Evolutionary conservation across 2,888 invertebrate genomes (phyloP).

Genomic region (Hoplodrina blanda): DNA sequence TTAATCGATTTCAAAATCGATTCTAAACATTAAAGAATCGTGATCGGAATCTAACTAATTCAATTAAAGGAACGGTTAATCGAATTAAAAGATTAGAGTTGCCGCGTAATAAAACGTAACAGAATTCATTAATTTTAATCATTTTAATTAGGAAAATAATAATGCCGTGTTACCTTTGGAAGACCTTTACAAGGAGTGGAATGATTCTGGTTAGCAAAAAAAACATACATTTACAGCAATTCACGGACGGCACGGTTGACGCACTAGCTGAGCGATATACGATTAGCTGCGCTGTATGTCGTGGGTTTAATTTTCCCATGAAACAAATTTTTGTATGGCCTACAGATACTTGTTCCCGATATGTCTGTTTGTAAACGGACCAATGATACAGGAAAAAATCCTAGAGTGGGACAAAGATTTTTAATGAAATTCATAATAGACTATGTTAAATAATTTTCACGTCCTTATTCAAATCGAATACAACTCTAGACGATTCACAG

Average conservation of each 20-base stretch:
- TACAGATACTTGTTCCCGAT: too few relatives aligned
- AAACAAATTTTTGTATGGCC: too few relatives aligned
- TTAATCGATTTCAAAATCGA: constrained; percentile 44
- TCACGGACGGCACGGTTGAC: too few relatives aligned
- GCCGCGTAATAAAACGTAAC: constrained; percentile 19
- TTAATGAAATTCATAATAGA: neutral
- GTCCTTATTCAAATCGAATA: too few relatives aligned
- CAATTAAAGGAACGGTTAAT: constrained; percentile 27
- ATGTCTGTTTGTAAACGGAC: too few relatives aligned
- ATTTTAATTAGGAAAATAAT: constrained; percentile 1
- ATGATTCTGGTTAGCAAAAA: neutral
- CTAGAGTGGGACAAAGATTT: too few relatives aligned
- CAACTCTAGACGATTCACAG: constrained; percentile 28
- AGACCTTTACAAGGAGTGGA: neutral
- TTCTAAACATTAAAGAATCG: constrained; percentile 17
- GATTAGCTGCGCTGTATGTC: too few relatives aligned
- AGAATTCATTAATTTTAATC: neutral
- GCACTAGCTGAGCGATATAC: too few relatives aligned
- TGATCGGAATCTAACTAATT: constrained; percentile 16
- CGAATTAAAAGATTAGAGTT: constrained; percentile 25
- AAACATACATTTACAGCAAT: neutral
- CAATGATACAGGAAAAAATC: too few relatives aligned
- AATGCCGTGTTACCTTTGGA: neutral
- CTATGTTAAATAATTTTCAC: neutral
- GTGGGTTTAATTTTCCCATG: too few relatives aligned